These are phyloP conservation scores for Panonychus citri DNA, from an alignment of 1,140 invertebrate genomes.

Conservation along the genomic window DNA sequence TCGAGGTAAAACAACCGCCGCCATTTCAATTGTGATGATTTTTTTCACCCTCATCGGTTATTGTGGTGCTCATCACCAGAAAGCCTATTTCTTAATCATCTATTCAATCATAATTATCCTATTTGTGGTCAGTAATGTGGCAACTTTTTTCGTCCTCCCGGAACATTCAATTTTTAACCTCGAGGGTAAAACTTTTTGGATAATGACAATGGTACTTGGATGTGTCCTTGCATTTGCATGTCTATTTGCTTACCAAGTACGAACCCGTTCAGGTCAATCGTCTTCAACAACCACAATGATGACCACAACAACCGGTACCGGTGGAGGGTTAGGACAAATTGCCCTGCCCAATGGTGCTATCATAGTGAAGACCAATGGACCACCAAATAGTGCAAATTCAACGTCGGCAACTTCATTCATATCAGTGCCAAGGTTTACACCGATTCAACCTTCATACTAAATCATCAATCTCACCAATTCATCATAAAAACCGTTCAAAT, in stretches of 20 bases:
- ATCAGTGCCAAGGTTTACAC: too few species aligned
- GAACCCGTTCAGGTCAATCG: not conserved
- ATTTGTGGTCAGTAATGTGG: not conserved
- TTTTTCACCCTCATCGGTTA: slow-evolving; percentile 11
- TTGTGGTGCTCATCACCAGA: slow-evolving; percentile 12
- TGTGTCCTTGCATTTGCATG: not conserved
- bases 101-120: slow-evolving; percentile 4
- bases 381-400: too few species aligned
- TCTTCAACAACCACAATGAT: not conserved
- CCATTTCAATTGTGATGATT: slow-evolving; percentile 10
- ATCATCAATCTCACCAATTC: too few species aligned
- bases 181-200: not conserved
- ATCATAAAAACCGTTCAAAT: too few species aligned
- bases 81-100: slow-evolving; percentile 9
- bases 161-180: not conserved
- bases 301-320: not conserved
- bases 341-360: too few species aligned
- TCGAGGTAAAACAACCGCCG: slow-evolving; percentile 9
- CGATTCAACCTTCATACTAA: too few species aligned
- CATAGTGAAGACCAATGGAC: too few species aligned
- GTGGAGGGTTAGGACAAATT: too few species aligned
- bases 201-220: not conserved
- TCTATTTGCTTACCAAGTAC: not conserved
- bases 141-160: not conserved
- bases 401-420: too few species aligned